A percentile compares a stretch with the other conserved stretches of the same genome.
Evolutionary conservation across 2,797 vertebrate species (phyloP).

Genomic region (Aulostomus chinensis): DNA sequence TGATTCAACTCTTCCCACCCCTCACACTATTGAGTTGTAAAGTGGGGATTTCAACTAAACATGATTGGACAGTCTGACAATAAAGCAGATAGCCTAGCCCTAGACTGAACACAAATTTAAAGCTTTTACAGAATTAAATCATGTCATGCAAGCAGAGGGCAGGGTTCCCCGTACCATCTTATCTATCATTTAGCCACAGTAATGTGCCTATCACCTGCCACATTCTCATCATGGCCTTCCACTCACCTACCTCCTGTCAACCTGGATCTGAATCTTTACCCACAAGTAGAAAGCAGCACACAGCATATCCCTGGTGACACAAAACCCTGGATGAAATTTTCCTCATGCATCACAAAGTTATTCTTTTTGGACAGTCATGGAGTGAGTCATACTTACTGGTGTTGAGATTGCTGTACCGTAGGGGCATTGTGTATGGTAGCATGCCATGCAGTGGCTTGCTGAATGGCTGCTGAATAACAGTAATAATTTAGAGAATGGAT

Average conservation of each 20-base stretch:
- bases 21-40: too few species aligned
- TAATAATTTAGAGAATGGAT: too few species aligned
- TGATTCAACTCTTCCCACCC: too few species aligned
- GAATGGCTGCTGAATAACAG: too few species aligned
- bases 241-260: constrained; percentile 53
- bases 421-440: constrained; percentile 11
- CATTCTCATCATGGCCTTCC: constrained; percentile 37
- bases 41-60: too few species aligned
- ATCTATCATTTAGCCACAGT: constrained; percentile 32
- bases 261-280: constrained; percentile 42
- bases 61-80: too few species aligned
- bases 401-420: constrained; percentile 20
- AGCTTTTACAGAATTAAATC: too few species aligned
- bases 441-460: background rate
- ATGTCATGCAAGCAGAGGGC: too few species aligned
- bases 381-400: constrained; percentile 19
- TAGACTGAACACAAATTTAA: too few species aligned
- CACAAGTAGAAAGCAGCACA: constrained; percentile 25
- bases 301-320: constrained; percentile 37
- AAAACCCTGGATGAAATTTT: constrained; percentile 37
- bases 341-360: constrained; percentile 41
- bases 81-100: too few species aligned
- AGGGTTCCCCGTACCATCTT: too few species aligned
- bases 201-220: constrained; percentile 59
- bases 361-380: constrained; percentile 26